Percentiles rank a stretch among this genome's conserved stretches.
Evolutionary conservation across 2,797 vertebrate genomes (phyloP).

Genomic region (Clarias fuscus): DNA sequence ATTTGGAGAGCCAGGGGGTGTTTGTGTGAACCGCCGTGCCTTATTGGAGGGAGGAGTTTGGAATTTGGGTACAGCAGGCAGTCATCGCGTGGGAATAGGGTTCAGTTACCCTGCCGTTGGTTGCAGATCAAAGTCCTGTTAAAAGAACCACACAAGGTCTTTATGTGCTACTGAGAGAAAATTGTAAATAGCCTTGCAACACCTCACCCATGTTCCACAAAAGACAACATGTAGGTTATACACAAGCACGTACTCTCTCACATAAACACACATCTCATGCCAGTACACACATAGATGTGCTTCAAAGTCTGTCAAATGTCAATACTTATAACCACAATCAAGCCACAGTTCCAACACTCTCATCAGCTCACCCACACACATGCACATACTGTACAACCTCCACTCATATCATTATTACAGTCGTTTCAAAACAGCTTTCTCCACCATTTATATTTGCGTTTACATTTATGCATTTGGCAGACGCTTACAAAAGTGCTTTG

Average conservation of each 20-base stretch:
- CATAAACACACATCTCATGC: constrained; percentile 31
- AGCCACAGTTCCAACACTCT: constrained; percentile 35
- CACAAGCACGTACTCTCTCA: constrained; percentile 11
- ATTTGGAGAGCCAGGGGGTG: constrained; percentile 24
- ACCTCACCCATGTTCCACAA: constrained; percentile 59
- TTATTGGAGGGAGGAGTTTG: constrained; percentile 47
- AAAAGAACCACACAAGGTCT: constrained; percentile 66
- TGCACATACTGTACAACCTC: not conserved
- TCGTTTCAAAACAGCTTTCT: not conserved
- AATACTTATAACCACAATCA: constrained; percentile 12
- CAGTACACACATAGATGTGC: constrained; percentile 24
- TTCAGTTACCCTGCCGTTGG: constrained; percentile 59
- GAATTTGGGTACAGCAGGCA: constrained; percentile 44
- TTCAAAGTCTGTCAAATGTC: not conserved
- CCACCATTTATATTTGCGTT: not conserved
- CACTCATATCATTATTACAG: constrained; percentile 2
- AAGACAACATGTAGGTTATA: constrained; percentile 40
- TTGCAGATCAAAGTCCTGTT: constrained; percentile 73
- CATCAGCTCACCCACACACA: constrained; percentile 41
- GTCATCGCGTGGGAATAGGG: constrained; percentile 62
- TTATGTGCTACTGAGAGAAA: constrained; percentile 60
- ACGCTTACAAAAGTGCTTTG: too few species aligned
- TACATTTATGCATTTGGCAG: too few species aligned
- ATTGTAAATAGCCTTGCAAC: constrained; percentile 64
- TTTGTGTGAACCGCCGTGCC: constrained; percentile 61